Conservation (phyloP, 2,113 vertebrate species). For the Melospiza georgiana region DNA sequence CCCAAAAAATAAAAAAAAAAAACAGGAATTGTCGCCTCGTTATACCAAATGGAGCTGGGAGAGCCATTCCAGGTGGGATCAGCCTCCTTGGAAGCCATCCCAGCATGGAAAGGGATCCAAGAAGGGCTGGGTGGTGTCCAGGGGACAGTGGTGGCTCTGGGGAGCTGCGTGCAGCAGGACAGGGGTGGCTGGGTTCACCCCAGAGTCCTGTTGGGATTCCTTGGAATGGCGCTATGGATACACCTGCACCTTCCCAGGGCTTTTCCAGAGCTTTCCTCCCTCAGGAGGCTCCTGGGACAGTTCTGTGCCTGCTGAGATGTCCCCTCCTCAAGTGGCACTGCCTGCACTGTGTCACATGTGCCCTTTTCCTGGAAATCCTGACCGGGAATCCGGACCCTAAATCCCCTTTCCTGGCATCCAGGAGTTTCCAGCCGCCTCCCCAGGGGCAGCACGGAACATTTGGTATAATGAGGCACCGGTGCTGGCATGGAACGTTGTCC, state of each 20-base stretch:
- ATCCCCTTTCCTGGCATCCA: background rate
- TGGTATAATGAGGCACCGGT: slow-evolving; percentile 59
- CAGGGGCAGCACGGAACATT: background rate
- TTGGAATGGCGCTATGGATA: rapidly evolving
- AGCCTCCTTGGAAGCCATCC: background rate
- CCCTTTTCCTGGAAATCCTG: background rate
- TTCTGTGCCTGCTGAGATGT: background rate
- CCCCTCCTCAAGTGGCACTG: background rate
- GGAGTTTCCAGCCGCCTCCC: background rate
- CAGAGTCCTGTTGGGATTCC: background rate
- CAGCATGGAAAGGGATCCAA: background rate
- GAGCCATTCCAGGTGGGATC: background rate
- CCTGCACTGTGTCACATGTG: background rate
- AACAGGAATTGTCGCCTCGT: background rate
- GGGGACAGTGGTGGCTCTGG: background rate
- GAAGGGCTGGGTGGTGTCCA: background rate
- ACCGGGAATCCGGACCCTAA: background rate
- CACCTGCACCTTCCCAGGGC: background rate
- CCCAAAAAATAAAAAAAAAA: background rate
- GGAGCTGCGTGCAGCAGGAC: rapidly evolving
- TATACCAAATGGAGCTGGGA: slow-evolving; percentile 39
- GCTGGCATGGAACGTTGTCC: background rate
- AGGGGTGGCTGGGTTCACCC: background rate
- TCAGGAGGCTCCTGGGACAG: rapidly evolving
- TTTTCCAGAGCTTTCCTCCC: background rate